phyloP scores from a whole-genome alignment of 2,797 vertebrate genomes.

The Protosalanx chinensis region DNA sequence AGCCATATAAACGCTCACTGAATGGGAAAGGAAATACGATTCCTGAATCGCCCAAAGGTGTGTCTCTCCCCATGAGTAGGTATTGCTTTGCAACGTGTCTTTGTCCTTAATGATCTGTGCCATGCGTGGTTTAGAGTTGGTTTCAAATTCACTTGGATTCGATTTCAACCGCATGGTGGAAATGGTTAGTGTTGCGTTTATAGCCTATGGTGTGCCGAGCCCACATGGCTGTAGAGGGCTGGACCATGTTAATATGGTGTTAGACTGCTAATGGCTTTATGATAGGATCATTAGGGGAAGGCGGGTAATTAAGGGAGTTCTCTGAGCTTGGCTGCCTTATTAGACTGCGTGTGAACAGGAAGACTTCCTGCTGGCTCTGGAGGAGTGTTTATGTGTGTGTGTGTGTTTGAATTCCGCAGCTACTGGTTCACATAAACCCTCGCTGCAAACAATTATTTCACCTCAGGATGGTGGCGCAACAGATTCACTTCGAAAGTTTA shows the following conservation, averaged over 20 bases:
- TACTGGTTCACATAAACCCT: conserved; percentile 50
- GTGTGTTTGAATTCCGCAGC: conserved; percentile 13
- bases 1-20: too few relatives aligned
- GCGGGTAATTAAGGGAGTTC: conserved; percentile 74
- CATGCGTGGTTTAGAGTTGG: too few relatives aligned
- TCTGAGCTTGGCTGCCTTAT: conserved; percentile 61
- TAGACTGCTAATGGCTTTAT: conserved; percentile 80
- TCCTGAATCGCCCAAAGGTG: too few relatives aligned
- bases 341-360: conserved; percentile 67
- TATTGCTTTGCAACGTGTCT: too few relatives aligned
- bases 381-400: conserved; percentile 41
- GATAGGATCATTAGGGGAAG: conserved; percentile 82
- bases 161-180: not conserved
- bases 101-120: too few relatives aligned
- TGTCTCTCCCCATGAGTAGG: too few relatives aligned
- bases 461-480: not conserved
- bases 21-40: too few relatives aligned
- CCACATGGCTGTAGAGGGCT: conserved; percentile 65
- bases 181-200: not conserved
- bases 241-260: conserved; percentile 78
- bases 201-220: conserved; percentile 27
- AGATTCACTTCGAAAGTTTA: not conserved
- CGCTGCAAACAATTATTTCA: conserved; percentile 50
- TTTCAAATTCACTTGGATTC: too few relatives aligned
- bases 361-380: conserved; percentile 69